phyloP scores from a whole-genome alignment of 2,113 vertebrate species.

The Spheniscus mendiculus region DNA sequence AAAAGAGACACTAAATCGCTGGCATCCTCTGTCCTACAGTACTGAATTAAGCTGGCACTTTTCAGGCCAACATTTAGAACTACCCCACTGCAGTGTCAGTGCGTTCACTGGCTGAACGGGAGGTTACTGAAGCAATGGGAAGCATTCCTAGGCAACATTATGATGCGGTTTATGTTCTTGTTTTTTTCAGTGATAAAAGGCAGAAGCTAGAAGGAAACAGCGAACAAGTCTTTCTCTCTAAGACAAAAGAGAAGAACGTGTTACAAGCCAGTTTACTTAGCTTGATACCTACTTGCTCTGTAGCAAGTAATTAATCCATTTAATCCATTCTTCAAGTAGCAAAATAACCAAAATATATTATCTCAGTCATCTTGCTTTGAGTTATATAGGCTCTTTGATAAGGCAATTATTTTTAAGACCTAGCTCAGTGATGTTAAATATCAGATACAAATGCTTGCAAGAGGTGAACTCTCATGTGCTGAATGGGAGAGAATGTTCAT shows the following conservation, averaged over 20 bases:
- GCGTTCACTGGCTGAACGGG: background rate
- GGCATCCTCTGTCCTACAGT: background rate
- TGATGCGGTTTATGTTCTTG: background rate
- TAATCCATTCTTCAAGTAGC: background rate
- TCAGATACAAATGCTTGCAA: background rate
- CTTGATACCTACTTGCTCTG: background rate
- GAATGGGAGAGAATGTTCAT: background rate
- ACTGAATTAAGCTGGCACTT: background rate
- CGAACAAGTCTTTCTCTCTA: background rate
- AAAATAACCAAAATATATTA: background rate
- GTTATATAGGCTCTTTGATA: background rate
- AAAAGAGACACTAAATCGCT: background rate
- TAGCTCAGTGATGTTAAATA: background rate
- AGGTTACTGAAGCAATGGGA: background rate
- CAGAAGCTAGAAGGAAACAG: background rate
- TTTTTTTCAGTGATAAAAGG: background rate
- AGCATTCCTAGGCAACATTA: background rate
- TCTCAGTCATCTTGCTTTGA: background rate
- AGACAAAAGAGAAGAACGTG: background rate
- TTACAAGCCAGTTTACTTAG: background rate
- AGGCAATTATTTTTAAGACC: background rate
- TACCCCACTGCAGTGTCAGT: background rate
- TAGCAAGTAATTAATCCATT: background rate
- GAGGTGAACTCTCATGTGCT: background rate
- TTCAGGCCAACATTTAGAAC: background rate